Percentiles rank a stretch among this genome's conserved stretches.
These are phyloP conservation scores for Lamellibrachia columna DNA, from an alignment of 2,888 invertebrate genomes.

Conservation along the genomic window DNA sequence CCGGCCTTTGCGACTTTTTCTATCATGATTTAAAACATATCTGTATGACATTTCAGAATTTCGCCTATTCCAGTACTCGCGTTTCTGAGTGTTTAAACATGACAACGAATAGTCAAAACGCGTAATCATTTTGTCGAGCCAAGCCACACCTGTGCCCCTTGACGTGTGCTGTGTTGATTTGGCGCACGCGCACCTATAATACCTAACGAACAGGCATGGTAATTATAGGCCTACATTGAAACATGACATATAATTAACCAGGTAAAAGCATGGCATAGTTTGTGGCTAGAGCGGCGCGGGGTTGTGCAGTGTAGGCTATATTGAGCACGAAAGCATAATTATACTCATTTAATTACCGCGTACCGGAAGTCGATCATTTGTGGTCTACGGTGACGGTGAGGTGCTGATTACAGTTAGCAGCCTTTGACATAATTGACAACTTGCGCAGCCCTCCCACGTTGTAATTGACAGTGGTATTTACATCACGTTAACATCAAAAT, in stretches of 20 bases:
- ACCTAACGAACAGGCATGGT: slow-evolving; percentile 10
- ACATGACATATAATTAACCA: slow-evolving; percentile 16
- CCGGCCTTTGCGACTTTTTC: too few relatives aligned
- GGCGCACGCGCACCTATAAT: background rate
- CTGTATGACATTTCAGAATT: too few relatives aligned
- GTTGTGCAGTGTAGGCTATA: background rate
- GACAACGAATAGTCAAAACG: background rate
- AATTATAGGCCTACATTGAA: background rate
- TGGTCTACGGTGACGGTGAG: background rate
- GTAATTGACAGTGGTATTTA: background rate
- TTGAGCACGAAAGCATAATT: background rate
- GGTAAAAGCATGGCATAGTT: background rate
- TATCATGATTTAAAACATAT: background rate
- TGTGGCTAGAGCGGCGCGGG: background rate
- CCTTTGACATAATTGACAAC: background rate
- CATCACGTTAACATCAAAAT: background rate
- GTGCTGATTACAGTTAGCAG: too few relatives aligned
- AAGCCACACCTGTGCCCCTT: background rate
- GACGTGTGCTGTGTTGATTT: background rate
- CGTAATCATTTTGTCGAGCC: background rate
- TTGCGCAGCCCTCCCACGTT: slow-evolving; percentile 9
- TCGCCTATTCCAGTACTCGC: too few relatives aligned
- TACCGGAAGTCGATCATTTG: background rate
- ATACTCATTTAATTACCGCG: background rate
- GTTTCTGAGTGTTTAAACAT: background rate